These are phyloP conservation scores for Rhinoraja longicauda DNA, from an alignment of 2,797 vertebrate genomes.

Conservation along the genomic window DNA sequence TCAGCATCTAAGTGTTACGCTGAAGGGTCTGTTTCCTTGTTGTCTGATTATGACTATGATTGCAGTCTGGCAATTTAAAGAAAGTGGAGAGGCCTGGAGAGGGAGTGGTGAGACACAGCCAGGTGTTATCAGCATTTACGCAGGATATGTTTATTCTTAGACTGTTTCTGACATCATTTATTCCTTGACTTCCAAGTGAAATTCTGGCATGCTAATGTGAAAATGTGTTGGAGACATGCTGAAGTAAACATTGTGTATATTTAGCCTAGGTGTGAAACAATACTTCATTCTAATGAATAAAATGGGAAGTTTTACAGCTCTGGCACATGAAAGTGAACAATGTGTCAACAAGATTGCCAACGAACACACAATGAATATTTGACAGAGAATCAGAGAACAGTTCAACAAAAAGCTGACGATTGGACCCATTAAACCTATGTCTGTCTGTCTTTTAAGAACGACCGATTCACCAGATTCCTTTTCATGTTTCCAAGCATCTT, in stretches of 20 bases:
- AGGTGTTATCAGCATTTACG: too few species aligned
- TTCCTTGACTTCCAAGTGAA: neutral
- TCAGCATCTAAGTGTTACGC: too few species aligned
- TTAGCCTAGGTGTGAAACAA: conserved; percentile 11
- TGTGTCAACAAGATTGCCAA: neutral
- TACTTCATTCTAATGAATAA: neutral
- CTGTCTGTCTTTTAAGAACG: neutral
- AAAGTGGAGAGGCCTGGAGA: too few species aligned
- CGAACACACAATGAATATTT: neutral
- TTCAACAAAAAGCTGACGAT: neutral
- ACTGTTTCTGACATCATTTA: neutral
- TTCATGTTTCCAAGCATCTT: neutral
- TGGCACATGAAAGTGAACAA: neutral
- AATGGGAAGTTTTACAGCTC: neutral
- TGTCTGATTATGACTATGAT: too few species aligned
- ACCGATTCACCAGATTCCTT: neutral
- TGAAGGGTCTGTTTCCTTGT: too few species aligned
- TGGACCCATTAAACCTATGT: neutral
- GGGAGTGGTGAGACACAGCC: too few species aligned
- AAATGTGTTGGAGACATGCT: neutral
- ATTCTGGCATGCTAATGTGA: neutral
- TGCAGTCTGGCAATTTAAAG: too few species aligned
- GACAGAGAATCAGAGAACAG: neutral
- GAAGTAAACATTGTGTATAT: conserved; percentile 11
- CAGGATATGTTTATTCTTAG: neutral